Conservation (phyloP, 2,797 vertebrate species). For the Macropodus opercularis region DNA sequence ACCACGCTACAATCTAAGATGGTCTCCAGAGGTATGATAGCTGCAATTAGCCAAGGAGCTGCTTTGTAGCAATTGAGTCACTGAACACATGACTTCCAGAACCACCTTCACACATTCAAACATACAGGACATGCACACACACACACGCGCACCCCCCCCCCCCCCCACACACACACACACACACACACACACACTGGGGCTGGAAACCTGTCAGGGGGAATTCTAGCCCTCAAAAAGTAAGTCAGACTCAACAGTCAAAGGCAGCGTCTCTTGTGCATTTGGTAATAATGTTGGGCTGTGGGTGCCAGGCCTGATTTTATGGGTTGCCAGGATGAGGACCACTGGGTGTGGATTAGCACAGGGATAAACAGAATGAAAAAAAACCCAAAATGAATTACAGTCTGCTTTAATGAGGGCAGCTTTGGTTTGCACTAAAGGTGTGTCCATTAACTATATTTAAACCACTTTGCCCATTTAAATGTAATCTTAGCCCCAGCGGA, state of each 20-base stretch:
- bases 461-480: conserved; percentile 60
- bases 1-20: conserved; percentile 45
- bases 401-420: conserved; percentile 57
- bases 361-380: conserved; percentile 6
- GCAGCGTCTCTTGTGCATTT: conserved; percentile 53
- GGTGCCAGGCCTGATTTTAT: conserved; percentile 66
- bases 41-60: conserved; percentile 75
- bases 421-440: conserved; percentile 70
- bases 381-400: conserved; percentile 40
- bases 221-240: conserved; percentile 48
- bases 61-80: conserved; percentile 41
- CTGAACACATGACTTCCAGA: conserved; percentile 38
- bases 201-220: conserved; percentile 58
- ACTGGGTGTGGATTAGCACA: conserved; percentile 54
- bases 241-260: conserved; percentile 50
- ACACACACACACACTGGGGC: conserved; percentile 13
- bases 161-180: too few species aligned
- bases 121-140: conserved; percentile 5
- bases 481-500: conserved; percentile 49
- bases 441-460: conserved; percentile 71
- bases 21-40: conserved; percentile 68
- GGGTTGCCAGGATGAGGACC: conserved; percentile 62
- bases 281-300: conserved; percentile 62
- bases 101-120: conserved; percentile 16
- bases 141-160: too few species aligned